A percentile compares a stretch with the other conserved stretches of the same genome.
phyloP scores from a whole-genome alignment of 2,888 invertebrate species.

The Hyposoter dolosus region DNA sequence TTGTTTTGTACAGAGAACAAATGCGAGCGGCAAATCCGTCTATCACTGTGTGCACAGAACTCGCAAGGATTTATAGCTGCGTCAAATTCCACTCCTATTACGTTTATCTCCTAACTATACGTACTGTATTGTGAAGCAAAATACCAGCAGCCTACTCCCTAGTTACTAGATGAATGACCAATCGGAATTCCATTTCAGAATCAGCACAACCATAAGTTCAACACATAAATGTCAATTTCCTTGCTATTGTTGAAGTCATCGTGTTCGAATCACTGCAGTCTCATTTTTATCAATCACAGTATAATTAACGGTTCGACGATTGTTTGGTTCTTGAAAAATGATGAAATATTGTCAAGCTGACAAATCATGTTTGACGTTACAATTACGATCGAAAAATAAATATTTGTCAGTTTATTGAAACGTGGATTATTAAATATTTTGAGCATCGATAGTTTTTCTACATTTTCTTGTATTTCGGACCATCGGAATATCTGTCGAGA shows the following conservation, averaged over 20 bases:
- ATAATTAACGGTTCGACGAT: neutral
- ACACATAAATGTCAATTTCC: slow-evolving; percentile 12
- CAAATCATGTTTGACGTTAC: neutral
- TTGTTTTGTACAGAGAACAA: slow-evolving; percentile 24
- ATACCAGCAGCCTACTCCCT: slow-evolving; percentile 13
- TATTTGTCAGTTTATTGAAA: neutral
- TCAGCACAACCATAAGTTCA: slow-evolving; percentile 31
- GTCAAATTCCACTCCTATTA: slow-evolving; percentile 30
- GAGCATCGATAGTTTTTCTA: neutral
- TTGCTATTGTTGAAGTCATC: neutral
- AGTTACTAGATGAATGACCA: slow-evolving; percentile 36
- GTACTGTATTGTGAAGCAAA: neutral
- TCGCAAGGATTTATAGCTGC: slow-evolving; percentile 24
- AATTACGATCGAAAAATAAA: neutral
- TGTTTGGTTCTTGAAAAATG: neutral
- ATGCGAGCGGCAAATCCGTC: slow-evolving; percentile 4
- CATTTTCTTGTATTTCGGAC: neutral
- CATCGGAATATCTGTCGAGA: neutral
- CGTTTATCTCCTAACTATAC: slow-evolving; percentile 9
- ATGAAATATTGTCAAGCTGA: neutral
- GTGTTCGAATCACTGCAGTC: neutral
- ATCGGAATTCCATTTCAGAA: slow-evolving; percentile 49
- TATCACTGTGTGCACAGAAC: neutral
- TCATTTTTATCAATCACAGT: neutral
- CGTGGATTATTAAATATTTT: neutral